These are phyloP conservation scores for Drosophila testacea DNA, from an alignment of 2,888 invertebrate species.

Conservation along the genomic window DNA sequence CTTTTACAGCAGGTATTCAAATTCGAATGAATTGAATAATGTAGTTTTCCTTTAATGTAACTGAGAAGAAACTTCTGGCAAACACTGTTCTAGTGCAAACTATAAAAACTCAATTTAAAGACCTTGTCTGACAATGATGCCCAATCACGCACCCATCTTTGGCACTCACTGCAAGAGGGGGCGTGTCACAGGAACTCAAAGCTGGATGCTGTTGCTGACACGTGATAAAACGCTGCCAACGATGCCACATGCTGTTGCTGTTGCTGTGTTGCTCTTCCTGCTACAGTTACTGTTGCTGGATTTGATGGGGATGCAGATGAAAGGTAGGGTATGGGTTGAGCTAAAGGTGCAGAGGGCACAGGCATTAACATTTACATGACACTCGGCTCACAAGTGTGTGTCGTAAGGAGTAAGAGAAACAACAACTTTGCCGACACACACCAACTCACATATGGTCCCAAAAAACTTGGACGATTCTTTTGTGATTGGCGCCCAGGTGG, in stretches of 20 bases:
- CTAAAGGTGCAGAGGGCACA: conserved; percentile 72
- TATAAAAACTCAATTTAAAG: background rate
- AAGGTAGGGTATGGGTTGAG: conserved; percentile 38
- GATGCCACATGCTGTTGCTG: conserved; percentile 34
- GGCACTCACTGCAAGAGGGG: conserved; percentile 33
- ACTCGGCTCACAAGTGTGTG: conserved; percentile 58
- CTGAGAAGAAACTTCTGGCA: too few species aligned
- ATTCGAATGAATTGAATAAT: too few species aligned
- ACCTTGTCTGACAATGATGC: background rate
- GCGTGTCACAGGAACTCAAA: conserved; percentile 61
- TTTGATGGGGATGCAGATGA: conserved; percentile 27
- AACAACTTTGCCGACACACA: conserved; percentile 53
- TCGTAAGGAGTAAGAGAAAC: conserved; percentile 40
- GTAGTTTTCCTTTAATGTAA: too few species aligned
- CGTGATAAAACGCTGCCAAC: conserved; percentile 77
- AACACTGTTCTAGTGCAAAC: too few species aligned
- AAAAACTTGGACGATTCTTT: conserved; percentile 77
- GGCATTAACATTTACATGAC: conserved; percentile 79
- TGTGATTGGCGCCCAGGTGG: conserved; percentile 72
- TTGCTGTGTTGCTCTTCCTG: background rate
- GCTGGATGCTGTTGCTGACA: conserved; percentile 76
- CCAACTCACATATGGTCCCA: conserved; percentile 39
- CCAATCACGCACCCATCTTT: conserved; percentile 47
- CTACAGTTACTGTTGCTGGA: conserved; percentile 4
- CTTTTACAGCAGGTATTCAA: too few species aligned